Conservation (phyloP, 2,888 invertebrate genomes). For the Trissolcus brochymenae region DNA sequence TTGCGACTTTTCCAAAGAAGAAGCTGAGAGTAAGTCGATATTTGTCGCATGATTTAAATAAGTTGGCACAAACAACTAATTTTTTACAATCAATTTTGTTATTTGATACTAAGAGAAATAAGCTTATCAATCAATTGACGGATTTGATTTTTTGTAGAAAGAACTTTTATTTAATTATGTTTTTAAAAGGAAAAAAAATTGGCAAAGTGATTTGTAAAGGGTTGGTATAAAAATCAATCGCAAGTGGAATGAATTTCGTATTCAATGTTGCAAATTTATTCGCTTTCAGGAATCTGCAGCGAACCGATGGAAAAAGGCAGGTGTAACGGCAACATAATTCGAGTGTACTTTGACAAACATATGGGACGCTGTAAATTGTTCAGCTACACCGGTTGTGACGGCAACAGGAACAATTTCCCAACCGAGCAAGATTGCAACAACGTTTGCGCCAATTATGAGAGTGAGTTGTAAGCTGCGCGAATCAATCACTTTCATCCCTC, state of each 20-base stretch:
- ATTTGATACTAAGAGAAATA: background rate
- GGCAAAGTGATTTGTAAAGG: no score
- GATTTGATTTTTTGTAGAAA: no score
- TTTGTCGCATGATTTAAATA: conserved; percentile 2
- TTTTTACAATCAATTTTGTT: background rate
- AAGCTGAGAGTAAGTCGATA: conserved; percentile 64
- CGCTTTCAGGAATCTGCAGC: conserved; percentile 68
- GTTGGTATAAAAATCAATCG: no score
- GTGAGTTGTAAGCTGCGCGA: conserved; percentile 29
- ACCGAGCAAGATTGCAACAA: conserved; percentile 83
- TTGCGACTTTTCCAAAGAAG: conserved; percentile 68
- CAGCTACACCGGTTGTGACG: conserved; percentile 92
- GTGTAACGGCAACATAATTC: conserved; percentile 64
- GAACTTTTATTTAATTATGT: no score
- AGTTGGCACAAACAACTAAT: background rate
- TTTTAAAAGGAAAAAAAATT: no score
- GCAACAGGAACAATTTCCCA: conserved; percentile 91
- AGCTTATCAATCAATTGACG: no score
- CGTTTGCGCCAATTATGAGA: conserved; percentile 78
- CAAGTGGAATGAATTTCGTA: no score
- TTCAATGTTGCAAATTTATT: no score
- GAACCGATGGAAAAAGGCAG: conserved; percentile 67
- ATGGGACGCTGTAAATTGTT: conserved; percentile 87
- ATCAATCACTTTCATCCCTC: background rate
- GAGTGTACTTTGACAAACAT: conserved; percentile 82